Conservation (phyloP, 2,888 invertebrate species). For the Pristionchus arcanus region DNA sequence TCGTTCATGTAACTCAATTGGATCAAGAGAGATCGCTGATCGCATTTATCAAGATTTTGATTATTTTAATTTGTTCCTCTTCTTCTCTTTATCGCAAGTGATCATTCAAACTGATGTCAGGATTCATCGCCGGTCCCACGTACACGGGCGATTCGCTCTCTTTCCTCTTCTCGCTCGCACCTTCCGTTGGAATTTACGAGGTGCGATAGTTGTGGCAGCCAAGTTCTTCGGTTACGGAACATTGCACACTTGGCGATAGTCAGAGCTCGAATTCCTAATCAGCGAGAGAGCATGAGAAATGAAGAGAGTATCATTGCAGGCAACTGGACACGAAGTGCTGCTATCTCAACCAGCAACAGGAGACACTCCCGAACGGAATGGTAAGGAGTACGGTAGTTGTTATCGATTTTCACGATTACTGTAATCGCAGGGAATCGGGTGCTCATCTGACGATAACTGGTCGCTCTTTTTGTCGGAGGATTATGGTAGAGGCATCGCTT, state of each 20-base stretch:
- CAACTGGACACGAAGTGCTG: conserved; percentile 92
- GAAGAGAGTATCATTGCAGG: not conserved
- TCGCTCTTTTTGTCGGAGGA: conserved; percentile 69
- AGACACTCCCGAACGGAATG: conserved; percentile 94
- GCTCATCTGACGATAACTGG: conserved; percentile 62
- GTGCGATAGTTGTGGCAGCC: conserved; percentile 63
- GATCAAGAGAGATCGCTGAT: too few species aligned
- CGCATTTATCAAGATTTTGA: too few species aligned
- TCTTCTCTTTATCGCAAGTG: not conserved
- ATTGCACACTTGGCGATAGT: too few species aligned
- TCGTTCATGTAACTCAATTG: too few species aligned
- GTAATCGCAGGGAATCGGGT: conserved; percentile 67
- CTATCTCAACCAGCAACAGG: conserved; percentile 92
- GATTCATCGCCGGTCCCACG: conserved; percentile 64
- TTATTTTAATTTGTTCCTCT: too few species aligned
- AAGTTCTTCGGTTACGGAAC: too few species aligned
- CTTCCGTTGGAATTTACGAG: conserved; percentile 87
- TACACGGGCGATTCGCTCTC: conserved; percentile 84
- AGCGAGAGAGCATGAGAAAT: not conserved
- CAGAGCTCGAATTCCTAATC: not conserved
- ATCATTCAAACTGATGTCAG: conserved; percentile 55
- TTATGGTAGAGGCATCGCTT: conserved; percentile 63
- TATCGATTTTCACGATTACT: not conserved
- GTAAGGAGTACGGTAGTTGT: conserved; percentile 76
- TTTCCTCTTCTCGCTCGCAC: conserved; percentile 90